phyloP scores from a whole-genome alignment of 2,888 invertebrate species.

The Sinelater perroti region DNA sequence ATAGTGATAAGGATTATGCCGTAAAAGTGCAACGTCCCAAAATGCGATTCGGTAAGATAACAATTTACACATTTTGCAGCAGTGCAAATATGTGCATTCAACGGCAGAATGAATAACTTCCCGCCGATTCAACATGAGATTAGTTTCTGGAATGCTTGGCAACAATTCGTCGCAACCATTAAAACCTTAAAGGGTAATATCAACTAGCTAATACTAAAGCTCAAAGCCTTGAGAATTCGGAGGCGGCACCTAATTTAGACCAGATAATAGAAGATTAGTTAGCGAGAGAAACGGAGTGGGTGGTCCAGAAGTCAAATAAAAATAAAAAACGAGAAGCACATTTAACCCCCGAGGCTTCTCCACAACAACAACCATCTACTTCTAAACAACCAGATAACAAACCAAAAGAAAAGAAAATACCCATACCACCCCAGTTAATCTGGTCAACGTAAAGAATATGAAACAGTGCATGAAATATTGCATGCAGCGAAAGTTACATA shows the following conservation, averaged over 20 bases:
- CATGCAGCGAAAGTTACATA: constrained; percentile 16
- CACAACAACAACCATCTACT: constrained; percentile 15
- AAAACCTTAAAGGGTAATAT: constrained; percentile 17
- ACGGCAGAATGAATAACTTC: no score
- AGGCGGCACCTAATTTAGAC: constrained; percentile 10
- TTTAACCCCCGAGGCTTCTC: constrained; percentile 16
- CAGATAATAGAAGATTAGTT: constrained; percentile 25
- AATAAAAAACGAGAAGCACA: constrained; percentile 26
- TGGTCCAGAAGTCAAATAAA: constrained; percentile 24
- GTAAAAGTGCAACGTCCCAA: no score
- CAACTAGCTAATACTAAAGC: constrained; percentile 20
- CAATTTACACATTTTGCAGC: no score
- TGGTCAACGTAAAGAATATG: constrained; percentile 23
- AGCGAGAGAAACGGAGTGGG: constrained; percentile 25
- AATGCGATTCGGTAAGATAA: no score
- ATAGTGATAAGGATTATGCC: no score
- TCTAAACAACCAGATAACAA: constrained; percentile 26
- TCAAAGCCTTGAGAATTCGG: constrained; percentile 26
- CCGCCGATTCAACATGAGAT: constrained; percentile 29
- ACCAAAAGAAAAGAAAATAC: constrained; percentile 19
- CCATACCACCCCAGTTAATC: constrained; percentile 23
- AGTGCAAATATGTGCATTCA: no score
- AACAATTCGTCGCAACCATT: constrained; percentile 18
- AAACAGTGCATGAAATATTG: constrained; percentile 19
- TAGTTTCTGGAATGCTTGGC: constrained; percentile 25